Base-by-base conservation (phyloP, 2,113 vertebrate species). In the Chrysochloris asiatica region DNA sequence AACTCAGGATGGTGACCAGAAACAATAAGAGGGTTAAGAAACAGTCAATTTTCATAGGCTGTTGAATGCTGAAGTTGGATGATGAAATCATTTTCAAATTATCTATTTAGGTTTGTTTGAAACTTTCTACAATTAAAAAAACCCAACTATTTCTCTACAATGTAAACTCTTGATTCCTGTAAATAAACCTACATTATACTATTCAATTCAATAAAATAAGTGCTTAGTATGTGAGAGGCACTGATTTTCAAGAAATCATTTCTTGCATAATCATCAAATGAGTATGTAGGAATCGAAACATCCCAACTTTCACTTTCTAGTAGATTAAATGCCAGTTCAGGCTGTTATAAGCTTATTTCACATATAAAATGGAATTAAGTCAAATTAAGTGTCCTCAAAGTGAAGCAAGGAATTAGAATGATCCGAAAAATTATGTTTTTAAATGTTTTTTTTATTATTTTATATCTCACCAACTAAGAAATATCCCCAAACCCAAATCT, bases 321-420 rank as follows among this genome's bases (percentile, higher is more conserved):
- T 59, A 92, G n/a, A 52, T 79, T 47, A n/a, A 83, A 93, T 85
- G 48, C 19, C 22, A 33, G 33, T n/a, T n/a, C n/a, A n/a, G n/a
- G n/a, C n/a, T n/a, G n/a, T n/a, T n/a, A n/a, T n/a, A n/a, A n/a
- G 67, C 36, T 67, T 78, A 65, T 89, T 91, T 71, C 41, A 83
- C 24, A 52, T 9, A 4, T 71, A 85, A 95, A 90, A 88, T 75
- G 33, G 38, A 87, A 21, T 65, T 65, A 72, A 65, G 56, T 86
- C 67, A 73, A 95, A 47, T n/a, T 65, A 81, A 56, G 33, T 43
- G n/a, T 16, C 28, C 50, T 88, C 33, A n/a, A 81, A 69, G 3
- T 86, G n/a, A 81, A 92, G 14, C 12, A 92, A 82, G 30, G 30
- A 96, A 82, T 5, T 84, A 92, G 12, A 94, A 77, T 90, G 77